Evolutionary conservation across 2,797 vertebrate species (phyloP).

Genomic region (Hozukius guyotensis): DNA sequence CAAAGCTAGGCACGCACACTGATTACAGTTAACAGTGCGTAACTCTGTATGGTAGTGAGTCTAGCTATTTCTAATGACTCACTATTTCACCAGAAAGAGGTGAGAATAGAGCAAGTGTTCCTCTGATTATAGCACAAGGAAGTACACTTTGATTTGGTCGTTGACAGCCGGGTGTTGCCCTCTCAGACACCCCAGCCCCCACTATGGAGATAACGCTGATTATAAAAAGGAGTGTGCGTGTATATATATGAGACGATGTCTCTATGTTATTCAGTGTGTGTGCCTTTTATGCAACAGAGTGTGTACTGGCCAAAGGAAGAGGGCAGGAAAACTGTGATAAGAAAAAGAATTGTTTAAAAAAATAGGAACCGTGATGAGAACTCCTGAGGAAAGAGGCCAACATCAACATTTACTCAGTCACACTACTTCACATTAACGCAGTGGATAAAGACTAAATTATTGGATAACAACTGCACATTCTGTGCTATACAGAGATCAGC

Average conservation of each 20-base stretch:
- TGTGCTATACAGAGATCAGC: neutral
- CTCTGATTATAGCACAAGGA: constrained; percentile 60
- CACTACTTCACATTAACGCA: neutral
- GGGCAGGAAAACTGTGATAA: constrained; percentile 54
- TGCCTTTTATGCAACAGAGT: constrained; percentile 25
- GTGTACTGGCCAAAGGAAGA: constrained; percentile 36
- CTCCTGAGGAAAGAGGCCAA: constrained; percentile 27
- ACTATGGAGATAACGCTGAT: constrained; percentile 68
- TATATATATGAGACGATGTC: constrained; percentile 7
- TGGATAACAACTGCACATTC: constrained; percentile 15
- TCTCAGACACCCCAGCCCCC: constrained; percentile 19
- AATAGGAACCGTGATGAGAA: constrained; percentile 10
- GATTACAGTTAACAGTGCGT: constrained; percentile 31
- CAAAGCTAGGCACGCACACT: constrained; percentile 5
- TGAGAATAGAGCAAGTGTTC: constrained; percentile 6
- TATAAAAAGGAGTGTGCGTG: constrained; percentile 34
- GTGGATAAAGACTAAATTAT: constrained; percentile 7
- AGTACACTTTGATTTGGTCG: constrained; percentile 66
- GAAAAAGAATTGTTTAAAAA: constrained; percentile 20
- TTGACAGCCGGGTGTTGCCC: constrained; percentile 62
- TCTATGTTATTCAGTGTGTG: constrained; percentile 7
- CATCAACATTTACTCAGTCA: constrained; percentile 20
- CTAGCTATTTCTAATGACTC: constrained; percentile 45
- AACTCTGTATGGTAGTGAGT: neutral
- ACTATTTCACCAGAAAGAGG: constrained; percentile 6